Percentiles rank a stretch among this genome's conserved stretches.
These are phyloP conservation scores for Apodemia hepburni DNA, from an alignment of 2,888 invertebrate genomes.

Conservation along the genomic window DNA sequence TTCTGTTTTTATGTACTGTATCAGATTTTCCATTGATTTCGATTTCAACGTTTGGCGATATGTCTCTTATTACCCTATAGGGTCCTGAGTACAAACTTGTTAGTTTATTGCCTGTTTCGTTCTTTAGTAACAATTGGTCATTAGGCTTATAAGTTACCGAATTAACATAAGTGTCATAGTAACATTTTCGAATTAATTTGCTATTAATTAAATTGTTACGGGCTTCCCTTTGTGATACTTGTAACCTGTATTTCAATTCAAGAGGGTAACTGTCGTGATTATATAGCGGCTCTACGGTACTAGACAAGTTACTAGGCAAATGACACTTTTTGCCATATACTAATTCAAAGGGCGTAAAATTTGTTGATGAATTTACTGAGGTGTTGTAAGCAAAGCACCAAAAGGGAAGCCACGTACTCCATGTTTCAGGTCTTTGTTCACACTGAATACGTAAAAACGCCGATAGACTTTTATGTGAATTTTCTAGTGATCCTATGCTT, in stretches of 20 bases:
- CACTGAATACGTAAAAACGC: constrained; percentile 26
- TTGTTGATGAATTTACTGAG: constrained; percentile 25
- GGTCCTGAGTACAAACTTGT: constrained; percentile 13
- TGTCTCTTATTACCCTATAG: constrained; percentile 14
- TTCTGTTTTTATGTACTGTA: too few relatives aligned
- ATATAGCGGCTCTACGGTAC: constrained; percentile 28
- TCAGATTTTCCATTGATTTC: constrained; percentile 10
- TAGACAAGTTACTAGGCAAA: constrained; percentile 27
- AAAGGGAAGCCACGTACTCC: constrained; percentile 31
- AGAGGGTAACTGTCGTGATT: constrained; percentile 25
- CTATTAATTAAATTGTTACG: constrained; percentile 27
- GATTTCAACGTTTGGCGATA: constrained; percentile 16
- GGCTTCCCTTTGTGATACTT: constrained; percentile 28
- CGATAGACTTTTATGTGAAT: constrained; percentile 24
- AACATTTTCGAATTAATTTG: constrained; percentile 25
- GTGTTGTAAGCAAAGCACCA: constrained; percentile 29
- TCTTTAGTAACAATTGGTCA: constrained; percentile 20
- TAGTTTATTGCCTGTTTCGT: constrained; percentile 17
- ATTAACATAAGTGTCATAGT: constrained; percentile 9
- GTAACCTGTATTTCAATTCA: constrained; percentile 30
- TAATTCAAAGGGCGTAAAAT: constrained; percentile 28
- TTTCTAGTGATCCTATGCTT: constrained; percentile 20
- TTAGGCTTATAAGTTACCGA: constrained; percentile 26
- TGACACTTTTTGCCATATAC: constrained; percentile 30
- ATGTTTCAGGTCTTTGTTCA: constrained; percentile 23